phyloP scores from a whole-genome alignment of 2,797 vertebrate species.

The Sebastes iracundus region DNA sequence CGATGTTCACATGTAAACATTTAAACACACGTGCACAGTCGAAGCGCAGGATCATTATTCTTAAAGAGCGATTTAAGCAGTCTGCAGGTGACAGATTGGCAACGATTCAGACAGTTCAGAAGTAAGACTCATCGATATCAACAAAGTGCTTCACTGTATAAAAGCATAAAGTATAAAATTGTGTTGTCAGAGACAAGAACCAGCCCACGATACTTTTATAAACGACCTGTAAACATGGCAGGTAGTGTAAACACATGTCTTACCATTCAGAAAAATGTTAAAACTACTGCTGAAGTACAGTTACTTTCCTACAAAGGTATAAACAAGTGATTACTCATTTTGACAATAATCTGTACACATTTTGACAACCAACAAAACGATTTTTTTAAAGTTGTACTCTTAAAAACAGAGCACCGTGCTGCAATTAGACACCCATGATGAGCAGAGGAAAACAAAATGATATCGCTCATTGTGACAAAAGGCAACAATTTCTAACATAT shows the following conservation, averaged over 20 bases:
- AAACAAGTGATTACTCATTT: conserved; percentile 45
- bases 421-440: conserved; percentile 54
- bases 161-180: conserved; percentile 79
- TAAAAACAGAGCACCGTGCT: conserved; percentile 72
- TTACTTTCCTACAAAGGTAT: conserved; percentile 59
- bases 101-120: conserved; percentile 70
- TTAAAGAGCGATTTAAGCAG: conserved; percentile 52
- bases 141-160: conserved; percentile 82
- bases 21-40: conserved; percentile 68
- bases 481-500: conserved; percentile 28
- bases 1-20: conserved; percentile 85
- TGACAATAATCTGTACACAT: conserved; percentile 61
- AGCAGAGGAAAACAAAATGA: conserved; percentile 47
- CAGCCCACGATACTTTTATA: conserved; percentile 57
- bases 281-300: conserved; percentile 46
- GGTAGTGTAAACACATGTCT: conserved; percentile 74
- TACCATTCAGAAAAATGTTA: conserved; percentile 60
- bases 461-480: conserved; percentile 45
- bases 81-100: conserved; percentile 63
- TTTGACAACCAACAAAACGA: conserved; percentile 44
- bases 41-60: conserved; percentile 61
- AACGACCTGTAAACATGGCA: conserved; percentile 80
- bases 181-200: conserved; percentile 72
- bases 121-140: conserved; percentile 81
- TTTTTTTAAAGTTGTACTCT: conserved; percentile 60